Evolutionary conservation across 1,140 invertebrate genomes (phyloP).

Genomic region (Cotesia glomerata): DNA sequence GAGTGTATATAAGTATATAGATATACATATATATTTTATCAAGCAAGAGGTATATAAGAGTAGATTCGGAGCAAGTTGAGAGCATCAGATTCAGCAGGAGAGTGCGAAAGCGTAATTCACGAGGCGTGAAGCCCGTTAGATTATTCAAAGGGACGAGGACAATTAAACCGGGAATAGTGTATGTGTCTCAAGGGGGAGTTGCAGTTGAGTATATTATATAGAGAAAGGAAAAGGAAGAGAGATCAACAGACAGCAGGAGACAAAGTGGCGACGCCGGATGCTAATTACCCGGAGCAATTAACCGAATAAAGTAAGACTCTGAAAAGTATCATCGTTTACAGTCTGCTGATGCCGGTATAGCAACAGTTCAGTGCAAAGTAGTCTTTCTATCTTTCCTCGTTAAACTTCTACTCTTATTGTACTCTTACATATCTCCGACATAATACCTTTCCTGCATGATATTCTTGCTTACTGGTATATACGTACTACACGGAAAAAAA

Average conservation of each 20-base stretch:
- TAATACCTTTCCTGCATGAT: too few relatives aligned
- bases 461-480: too few relatives aligned
- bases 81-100: not conserved
- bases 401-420: too few relatives aligned
- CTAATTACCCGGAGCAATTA: slow-evolving; percentile 31
- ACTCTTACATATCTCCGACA: too few relatives aligned
- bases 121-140: slow-evolving; percentile 1
- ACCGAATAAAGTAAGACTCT: slow-evolving; percentile 16
- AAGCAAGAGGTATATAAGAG: too few relatives aligned
- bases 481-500: too few relatives aligned
- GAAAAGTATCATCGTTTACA: slow-evolving; percentile 19
- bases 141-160: slow-evolving; percentile 2
- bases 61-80: too few relatives aligned
- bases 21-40: too few relatives aligned
- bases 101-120: slow-evolving; percentile 9
- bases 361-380: too few relatives aligned
- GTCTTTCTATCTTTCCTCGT: too few relatives aligned
- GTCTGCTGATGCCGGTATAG: not conserved
- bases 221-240: slow-evolving; percentile 10
- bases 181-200: not conserved
- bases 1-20: too few relatives aligned
- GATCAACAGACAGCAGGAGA: not conserved
- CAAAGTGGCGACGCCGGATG: slow-evolving; percentile 18
- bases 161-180: slow-evolving; percentile 5
- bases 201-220: not conserved